Percentiles rank a stretch among this genome's conserved stretches.
Conservation (phyloP, 2,113 vertebrate genomes). For the Apistogramma diplotaenia region DNA sequence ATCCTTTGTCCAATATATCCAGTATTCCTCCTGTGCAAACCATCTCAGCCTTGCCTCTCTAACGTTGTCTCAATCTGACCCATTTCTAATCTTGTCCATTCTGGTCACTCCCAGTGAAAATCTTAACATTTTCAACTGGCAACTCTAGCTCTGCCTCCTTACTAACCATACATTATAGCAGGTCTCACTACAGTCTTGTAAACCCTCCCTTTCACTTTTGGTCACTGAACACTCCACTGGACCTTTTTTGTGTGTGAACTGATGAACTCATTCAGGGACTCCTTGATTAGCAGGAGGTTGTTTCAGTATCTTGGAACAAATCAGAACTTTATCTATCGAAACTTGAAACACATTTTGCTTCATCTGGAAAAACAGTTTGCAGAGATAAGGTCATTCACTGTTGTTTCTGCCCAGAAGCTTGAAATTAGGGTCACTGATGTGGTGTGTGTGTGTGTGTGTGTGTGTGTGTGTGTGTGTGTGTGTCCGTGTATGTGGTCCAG, state of each 20-base stretch:
- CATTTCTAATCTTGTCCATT: background rate
- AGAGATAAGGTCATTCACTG: background rate
- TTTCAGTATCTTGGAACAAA: background rate
- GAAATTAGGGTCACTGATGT: background rate
- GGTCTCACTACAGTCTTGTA: too few species aligned
- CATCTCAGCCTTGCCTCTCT: background rate
- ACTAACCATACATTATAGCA: too few species aligned
- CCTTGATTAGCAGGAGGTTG: background rate
- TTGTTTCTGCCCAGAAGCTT: background rate
- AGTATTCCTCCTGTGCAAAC: background rate
- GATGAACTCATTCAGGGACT: background rate
- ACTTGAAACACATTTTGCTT: background rate
- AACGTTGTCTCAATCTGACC: background rate
- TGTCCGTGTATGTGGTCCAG: too few species aligned
- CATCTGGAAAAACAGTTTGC: fast-evolving
- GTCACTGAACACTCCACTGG: fast-evolving
- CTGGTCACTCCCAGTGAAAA: background rate
- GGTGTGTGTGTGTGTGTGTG: fast-evolving
- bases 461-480: too few species aligned
- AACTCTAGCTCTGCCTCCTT: too few species aligned
- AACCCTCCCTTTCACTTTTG: background rate
- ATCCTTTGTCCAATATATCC: background rate
- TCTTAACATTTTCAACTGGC: too few species aligned
- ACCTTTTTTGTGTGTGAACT: background rate
- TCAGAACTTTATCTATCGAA: background rate